Conservation (phyloP, 2,888 invertebrate genomes). For the Drosophila koepferae region DNA sequence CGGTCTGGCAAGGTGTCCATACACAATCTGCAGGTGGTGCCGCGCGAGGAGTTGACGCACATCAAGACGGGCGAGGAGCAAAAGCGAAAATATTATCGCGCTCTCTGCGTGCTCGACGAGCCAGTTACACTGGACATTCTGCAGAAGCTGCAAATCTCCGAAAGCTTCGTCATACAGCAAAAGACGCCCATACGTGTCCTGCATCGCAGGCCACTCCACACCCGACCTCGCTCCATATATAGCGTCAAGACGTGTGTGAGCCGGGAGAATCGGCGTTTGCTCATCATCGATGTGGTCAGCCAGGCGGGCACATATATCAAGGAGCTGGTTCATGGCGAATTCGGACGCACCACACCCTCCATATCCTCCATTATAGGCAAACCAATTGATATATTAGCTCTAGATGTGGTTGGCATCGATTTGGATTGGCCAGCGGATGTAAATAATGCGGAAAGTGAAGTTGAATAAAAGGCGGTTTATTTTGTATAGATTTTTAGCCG, state of each 20-base stretch:
- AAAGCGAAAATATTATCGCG: constrained; percentile 95
- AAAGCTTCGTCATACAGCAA: constrained; percentile 89
- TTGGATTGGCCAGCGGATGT: constrained; percentile 89
- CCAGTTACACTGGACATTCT: constrained; percentile 86
- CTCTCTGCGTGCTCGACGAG: constrained; percentile 88
- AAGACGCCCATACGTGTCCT: constrained; percentile 96
- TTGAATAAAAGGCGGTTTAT: constrained; percentile 20
- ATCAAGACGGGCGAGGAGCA: constrained; percentile 95
- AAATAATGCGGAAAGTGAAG: constrained; percentile 64
- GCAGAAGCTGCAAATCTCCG: constrained; percentile 84
- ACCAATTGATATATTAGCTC: constrained; percentile 94
- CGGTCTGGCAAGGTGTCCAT: constrained; percentile 87
- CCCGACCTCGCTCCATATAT: constrained; percentile 89
- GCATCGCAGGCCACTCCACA: constrained; percentile 92
- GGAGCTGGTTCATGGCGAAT: constrained; percentile 98
- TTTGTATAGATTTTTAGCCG: background rate
- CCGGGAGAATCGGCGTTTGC: constrained; percentile 85
- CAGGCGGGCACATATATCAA: constrained; percentile 98
- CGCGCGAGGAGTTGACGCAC: constrained; percentile 88
- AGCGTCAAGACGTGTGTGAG: constrained; percentile 87
- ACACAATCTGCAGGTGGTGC: constrained; percentile 88
- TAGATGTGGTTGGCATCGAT: constrained; percentile 94
- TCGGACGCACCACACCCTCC: constrained; percentile 93
- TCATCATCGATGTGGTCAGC: constrained; percentile 90
- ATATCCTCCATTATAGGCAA: constrained; percentile 89